Base-by-base conservation (phyloP, 2,797 vertebrate species). In the Amazona finschi region DNA sequence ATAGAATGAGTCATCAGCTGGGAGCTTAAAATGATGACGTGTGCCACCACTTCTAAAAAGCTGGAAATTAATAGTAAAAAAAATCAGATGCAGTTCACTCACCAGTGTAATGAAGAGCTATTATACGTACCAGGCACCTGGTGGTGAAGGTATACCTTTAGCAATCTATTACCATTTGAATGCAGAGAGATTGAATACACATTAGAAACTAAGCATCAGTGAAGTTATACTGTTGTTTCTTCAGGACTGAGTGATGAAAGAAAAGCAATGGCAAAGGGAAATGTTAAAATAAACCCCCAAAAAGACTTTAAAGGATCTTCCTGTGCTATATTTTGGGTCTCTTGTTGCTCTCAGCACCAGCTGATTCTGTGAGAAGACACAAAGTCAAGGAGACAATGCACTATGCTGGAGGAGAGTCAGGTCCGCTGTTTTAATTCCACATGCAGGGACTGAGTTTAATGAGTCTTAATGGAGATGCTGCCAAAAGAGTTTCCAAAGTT, bases 21-120 rank as follows among this genome's bases (percentile, higher is more conserved):
- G 46, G 89, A 93, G 52, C 46, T 95, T 69, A 33, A 88, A 95
- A 91, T 89, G 28, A 79, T 3, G 13, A 44, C 24, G 77, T 94
- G 88, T 85, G 85, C 71, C 72, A 90, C 47, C 5, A 19, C 92
- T 89, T 87, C 80, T 74, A 83, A 76, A 91, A 95, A 78, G 49
- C 61, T 93, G 7, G 80, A 93, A 89, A 91, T 96, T 91, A 89
- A 90, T 93, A 94, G 60, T 85, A 43, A 87, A 87, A 80, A 95
- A 66, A 12, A 19, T 11, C n/a, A 87, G 80, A 86, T 82, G 58
- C 57, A 44, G 86, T 70, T 91, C 92, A 43, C 83, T 95, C 72
- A 70, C n/a, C 66, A 70, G 77, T 81, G 77, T 91, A 87, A 93
- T 90, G 84, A 95, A 95, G 90, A 93, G 91, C 69, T 85, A 70